Evolutionary conservation across 2,797 vertebrate genomes (phyloP).

Genomic region (Notamacropus eugenii): DNA sequence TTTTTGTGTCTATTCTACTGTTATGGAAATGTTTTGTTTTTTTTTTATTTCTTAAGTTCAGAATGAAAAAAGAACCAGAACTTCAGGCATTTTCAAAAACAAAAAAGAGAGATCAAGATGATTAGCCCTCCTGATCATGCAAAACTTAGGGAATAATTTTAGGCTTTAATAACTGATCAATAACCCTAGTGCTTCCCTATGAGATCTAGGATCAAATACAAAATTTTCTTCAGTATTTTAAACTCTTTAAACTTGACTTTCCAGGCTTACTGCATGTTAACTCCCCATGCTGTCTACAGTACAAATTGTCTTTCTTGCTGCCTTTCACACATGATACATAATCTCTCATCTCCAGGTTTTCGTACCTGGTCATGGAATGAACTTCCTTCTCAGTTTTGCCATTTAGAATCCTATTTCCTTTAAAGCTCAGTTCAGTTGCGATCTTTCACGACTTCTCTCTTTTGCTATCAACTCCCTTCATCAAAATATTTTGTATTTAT

Average conservation of each 20-base stretch:
- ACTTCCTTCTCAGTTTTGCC: not conserved
- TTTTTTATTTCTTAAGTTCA: not conserved
- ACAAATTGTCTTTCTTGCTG: not conserved
- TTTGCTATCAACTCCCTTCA: not conserved
- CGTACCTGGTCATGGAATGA: not conserved
- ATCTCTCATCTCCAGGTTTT: not conserved
- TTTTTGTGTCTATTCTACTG: not conserved
- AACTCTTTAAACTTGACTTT: not conserved
- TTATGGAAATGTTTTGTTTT: not conserved
- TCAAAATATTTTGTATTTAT: not conserved
- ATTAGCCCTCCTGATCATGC: not conserved
- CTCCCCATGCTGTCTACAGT: not conserved
- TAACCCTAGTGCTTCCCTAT: not conserved
- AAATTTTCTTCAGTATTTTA: not conserved
- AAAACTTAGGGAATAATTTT: not conserved
- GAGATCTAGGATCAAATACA: not conserved
- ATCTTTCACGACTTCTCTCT: not conserved
- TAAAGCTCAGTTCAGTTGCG: not conserved
- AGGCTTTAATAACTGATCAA: not conserved
- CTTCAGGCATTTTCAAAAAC: not conserved
- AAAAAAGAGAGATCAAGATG: not conserved
- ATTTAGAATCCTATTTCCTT: not conserved
- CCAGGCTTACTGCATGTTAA: not conserved
- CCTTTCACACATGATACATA: not conserved
- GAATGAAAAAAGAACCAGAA: not conserved